phyloP scores from a whole-genome alignment of 2,113 vertebrate genomes.

The Rattus rattus region DNA sequence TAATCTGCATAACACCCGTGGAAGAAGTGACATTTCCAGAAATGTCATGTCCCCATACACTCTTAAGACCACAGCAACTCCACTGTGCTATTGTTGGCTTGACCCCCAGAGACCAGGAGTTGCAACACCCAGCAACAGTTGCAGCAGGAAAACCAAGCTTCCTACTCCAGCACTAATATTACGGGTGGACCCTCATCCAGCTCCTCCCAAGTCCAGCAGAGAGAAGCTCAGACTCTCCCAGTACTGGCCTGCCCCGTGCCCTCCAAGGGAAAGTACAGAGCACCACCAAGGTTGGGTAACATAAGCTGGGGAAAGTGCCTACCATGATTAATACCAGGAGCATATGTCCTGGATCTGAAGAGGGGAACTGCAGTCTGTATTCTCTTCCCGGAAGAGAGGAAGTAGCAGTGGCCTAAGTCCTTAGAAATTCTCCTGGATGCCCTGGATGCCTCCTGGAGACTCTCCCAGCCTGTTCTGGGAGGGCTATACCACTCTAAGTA shows the following conservation, averaged over 20 bases:
- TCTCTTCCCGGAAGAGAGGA: constrained; percentile 73
- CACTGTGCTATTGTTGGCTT: constrained; percentile 69
- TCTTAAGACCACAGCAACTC: constrained; percentile 70
- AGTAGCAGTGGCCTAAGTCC: constrained; percentile 61
- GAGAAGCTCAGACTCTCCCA: constrained; percentile 50
- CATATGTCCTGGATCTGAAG: constrained; percentile 66
- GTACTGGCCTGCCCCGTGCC: constrained; percentile 12
- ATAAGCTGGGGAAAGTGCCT: constrained; percentile 60
- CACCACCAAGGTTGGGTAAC: constrained; percentile 68
- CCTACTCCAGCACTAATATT: constrained; percentile 66
- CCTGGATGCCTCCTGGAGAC: constrained; percentile 73
- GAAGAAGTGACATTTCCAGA: constrained; percentile 34
- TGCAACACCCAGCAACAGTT: constrained; percentile 61
- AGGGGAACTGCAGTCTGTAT: constrained; percentile 68
- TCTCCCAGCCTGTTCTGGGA: constrained; percentile 72
- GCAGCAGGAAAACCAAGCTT: constrained; percentile 63
- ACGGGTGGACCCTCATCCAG: constrained; percentile 58
- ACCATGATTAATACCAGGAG: constrained; percentile 65
- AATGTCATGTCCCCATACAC: constrained; percentile 56
- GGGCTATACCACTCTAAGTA: constrained; percentile 71
- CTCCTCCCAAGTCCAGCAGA: constrained; percentile 63
- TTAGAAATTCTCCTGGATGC: constrained; percentile 72
- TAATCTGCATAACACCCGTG: no score
- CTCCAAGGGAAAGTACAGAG: constrained; percentile 52
- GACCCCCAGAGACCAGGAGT: constrained; percentile 46